Conservation (phyloP, 2,113 vertebrate species). For the Spea bombifrons region DNA sequence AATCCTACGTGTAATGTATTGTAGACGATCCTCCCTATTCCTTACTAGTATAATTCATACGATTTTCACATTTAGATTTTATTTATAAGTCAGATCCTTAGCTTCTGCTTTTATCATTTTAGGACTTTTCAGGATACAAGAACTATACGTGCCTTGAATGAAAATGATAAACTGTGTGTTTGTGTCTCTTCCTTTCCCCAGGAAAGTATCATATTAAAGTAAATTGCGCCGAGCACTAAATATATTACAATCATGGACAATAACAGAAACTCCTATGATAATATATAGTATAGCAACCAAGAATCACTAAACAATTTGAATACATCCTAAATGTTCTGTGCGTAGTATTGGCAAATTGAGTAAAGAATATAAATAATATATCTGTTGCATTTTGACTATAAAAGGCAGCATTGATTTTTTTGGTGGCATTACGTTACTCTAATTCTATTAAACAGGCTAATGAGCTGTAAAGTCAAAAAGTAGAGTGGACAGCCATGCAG, state of each 20-base stretch:
- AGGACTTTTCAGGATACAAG: slow-evolving; percentile 19
- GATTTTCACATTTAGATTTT: not conserved
- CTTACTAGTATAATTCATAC: not conserved
- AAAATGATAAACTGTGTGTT: slow-evolving; percentile 71
- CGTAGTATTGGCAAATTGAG: slow-evolving; percentile 56
- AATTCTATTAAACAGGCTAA: too few species aligned
- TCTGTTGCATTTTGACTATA: not conserved
- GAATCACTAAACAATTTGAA: slow-evolving; percentile 66
- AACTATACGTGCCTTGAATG: slow-evolving; percentile 62
- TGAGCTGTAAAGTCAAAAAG: too few species aligned
- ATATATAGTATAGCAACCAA: slow-evolving; percentile 69
- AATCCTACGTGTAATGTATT: too few species aligned
- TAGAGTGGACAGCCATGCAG: too few species aligned
- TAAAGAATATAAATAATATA: not conserved
- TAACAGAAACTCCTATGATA: slow-evolving; percentile 70
- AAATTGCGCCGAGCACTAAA: slow-evolving; percentile 68
- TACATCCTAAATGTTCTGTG: slow-evolving; percentile 49
- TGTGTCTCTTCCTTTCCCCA: slow-evolving; percentile 69
- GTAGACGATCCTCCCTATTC: not conserved
- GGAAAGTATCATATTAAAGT: slow-evolving; percentile 76
- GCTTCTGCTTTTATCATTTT: slow-evolving; percentile 37
- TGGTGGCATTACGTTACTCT: not conserved
- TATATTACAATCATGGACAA: slow-evolving; percentile 66
- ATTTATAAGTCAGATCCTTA: slow-evolving; percentile 4
- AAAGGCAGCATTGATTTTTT: too few species aligned